These are phyloP conservation scores for Drosophila setosimentum DNA, from an alignment of 2,888 invertebrate genomes.

Conservation along the genomic window DNA sequence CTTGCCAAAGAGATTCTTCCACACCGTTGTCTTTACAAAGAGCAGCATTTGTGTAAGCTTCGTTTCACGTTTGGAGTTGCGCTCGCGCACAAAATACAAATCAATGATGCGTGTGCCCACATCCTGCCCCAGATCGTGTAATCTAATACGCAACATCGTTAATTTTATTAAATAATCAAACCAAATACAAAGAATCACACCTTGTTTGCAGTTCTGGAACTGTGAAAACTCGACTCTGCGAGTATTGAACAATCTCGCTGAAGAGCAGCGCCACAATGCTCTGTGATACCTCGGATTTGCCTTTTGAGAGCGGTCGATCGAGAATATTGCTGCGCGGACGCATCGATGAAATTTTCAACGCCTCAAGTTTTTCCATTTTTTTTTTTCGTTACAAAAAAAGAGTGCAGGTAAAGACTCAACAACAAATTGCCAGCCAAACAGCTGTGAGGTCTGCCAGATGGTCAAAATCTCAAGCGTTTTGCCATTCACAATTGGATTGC, in stretches of 20 bases:
- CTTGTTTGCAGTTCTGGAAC: slow-evolving; percentile 97
- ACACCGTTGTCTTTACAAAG: slow-evolving; percentile 97
- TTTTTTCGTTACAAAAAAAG: slow-evolving; percentile 29
- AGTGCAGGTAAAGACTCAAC: neutral
- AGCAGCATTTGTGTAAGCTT: slow-evolving; percentile 97
- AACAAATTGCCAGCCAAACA: slow-evolving; percentile 26
- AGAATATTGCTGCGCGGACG: slow-evolving; percentile 87
- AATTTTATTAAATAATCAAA: neutral
- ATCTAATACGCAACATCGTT: slow-evolving; percentile 86
- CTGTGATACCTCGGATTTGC: slow-evolving; percentile 95
- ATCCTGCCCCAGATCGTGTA: slow-evolving; percentile 97
- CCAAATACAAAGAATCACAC: slow-evolving; percentile 86
- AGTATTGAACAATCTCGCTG: slow-evolving; percentile 99
- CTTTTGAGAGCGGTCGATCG: slow-evolving; percentile 96
- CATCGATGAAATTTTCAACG: slow-evolving; percentile 84
- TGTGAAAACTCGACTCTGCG: slow-evolving; percentile 97
- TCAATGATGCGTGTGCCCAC: slow-evolving; percentile 97
- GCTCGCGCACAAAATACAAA: slow-evolving; percentile 96
- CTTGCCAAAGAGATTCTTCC: slow-evolving; percentile 99
- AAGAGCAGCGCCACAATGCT: slow-evolving; percentile 97
- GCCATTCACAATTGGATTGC: neutral
- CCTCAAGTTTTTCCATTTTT: slow-evolving; percentile 83
- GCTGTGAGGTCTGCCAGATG: slow-evolving; percentile 44
- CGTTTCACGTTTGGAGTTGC: slow-evolving; percentile 96
- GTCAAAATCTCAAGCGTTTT: neutral